These are phyloP conservation scores for Jordanella pulchra DNA, from an alignment of 2,797 vertebrate genomes.

Conservation along the genomic window DNA sequence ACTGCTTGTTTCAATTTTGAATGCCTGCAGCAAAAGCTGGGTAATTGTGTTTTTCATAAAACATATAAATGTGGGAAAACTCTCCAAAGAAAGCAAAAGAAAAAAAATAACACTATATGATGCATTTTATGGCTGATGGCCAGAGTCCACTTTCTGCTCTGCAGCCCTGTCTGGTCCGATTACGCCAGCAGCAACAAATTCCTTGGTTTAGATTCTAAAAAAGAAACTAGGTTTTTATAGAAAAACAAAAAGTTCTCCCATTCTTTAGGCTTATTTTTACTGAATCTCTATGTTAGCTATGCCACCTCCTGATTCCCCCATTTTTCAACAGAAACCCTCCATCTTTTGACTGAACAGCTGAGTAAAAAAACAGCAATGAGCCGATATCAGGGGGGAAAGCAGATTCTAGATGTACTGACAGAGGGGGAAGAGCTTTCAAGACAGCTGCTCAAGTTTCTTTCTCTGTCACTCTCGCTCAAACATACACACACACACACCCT, in stretches of 20 bases:
- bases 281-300: slow-evolving; percentile 16
- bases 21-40: background rate
- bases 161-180: background rate
- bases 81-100: background rate
- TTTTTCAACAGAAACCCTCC: slow-evolving; percentile 26
- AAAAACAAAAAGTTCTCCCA: background rate
- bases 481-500: slow-evolving; percentile 42
- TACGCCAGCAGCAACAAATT: background rate
- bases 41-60: background rate
- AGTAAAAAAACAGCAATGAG: slow-evolving; percentile 23
- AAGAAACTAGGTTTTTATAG: background rate
- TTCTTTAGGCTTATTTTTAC: slow-evolving; percentile 9
- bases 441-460: slow-evolving; percentile 74
- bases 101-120: background rate
- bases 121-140: background rate
- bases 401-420: slow-evolving; percentile 65
- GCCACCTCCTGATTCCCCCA: slow-evolving; percentile 13
- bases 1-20: background rate
- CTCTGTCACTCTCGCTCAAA: slow-evolving; percentile 59
- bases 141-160: background rate
- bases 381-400: slow-evolving; percentile 48
- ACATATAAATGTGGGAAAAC: background rate
- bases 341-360: slow-evolving; percentile 41
- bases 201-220: background rate
- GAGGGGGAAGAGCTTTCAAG: slow-evolving; percentile 68